phyloP scores from a whole-genome alignment of 2,797 vertebrate genomes.

The Anguilla megastoma region DNA sequence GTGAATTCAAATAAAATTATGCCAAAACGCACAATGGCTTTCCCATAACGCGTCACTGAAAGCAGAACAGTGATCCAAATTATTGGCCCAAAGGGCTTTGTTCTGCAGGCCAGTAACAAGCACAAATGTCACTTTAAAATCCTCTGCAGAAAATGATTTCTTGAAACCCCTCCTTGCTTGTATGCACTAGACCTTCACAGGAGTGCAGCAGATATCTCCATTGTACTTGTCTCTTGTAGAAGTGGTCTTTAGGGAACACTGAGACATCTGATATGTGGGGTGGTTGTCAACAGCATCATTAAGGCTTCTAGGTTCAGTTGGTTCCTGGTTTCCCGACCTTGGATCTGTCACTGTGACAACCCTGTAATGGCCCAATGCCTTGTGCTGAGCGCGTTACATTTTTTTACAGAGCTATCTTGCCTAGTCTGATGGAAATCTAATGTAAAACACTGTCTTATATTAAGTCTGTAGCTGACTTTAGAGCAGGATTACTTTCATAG shows the following conservation, averaged over 20 bases:
- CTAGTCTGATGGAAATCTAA: too few species aligned
- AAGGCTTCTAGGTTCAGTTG: neutral
- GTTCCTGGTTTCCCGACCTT: neutral
- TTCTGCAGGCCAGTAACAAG: neutral
- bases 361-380: neutral
- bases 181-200: neutral
- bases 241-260: neutral
- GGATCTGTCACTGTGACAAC: neutral
- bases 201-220: neutral
- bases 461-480: too few species aligned
- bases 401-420: neutral
- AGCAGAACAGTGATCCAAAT: neutral
- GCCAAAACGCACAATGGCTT: neutral
- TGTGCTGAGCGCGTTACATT: neutral
- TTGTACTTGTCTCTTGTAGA: neutral
- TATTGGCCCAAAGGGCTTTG: neutral
- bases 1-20: neutral
- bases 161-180: neutral
- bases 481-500: neutral
- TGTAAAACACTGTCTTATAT: too few species aligned
- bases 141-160: neutral
- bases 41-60: neutral
- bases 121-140: neutral
- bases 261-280: neutral
- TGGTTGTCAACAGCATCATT: neutral